Conservation (phyloP, 2,113 vertebrate genomes). For the Anhinga anhinga region DNA sequence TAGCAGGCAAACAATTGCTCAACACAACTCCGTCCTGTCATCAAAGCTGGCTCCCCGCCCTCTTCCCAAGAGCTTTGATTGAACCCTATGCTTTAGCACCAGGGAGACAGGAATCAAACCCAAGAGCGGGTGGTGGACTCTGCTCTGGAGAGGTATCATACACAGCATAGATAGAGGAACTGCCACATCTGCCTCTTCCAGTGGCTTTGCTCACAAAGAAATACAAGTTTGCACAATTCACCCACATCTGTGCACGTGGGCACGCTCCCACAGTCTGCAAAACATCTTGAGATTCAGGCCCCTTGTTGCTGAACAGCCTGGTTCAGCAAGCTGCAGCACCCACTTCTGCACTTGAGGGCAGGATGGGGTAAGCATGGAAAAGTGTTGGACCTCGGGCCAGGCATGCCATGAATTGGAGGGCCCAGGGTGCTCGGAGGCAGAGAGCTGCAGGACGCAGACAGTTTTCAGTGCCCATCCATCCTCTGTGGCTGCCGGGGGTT, state of each 20-base stretch:
- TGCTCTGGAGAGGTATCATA: not conserved
- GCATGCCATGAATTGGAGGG: too few relatives aligned
- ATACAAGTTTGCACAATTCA: not conserved
- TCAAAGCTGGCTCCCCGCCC: not conserved
- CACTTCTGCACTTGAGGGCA: not conserved
- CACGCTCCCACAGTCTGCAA: not conserved
- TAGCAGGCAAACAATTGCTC: not conserved
- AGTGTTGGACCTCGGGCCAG: not conserved
- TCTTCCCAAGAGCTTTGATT: not conserved
- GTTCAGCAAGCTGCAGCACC: not conserved
- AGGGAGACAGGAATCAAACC: not conserved
- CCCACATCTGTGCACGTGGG: rapidly evolving
- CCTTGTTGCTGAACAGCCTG: too few relatives aligned
- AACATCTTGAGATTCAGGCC: not conserved
- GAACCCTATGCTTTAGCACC: not conserved
- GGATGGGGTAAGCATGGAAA: not conserved
- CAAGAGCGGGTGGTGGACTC: rapidly evolving
- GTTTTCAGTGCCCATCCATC: not conserved
- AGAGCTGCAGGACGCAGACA: rapidly evolving
- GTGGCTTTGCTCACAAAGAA: not conserved
- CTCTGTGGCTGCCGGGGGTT: not conserved
- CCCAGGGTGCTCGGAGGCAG: not conserved
- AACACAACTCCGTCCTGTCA: not conserved
- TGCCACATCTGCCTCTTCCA: not conserved
- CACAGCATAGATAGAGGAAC: not conserved